Conservation (phyloP, 2,797 vertebrate genomes). For the Calcarius lapponicus region DNA sequence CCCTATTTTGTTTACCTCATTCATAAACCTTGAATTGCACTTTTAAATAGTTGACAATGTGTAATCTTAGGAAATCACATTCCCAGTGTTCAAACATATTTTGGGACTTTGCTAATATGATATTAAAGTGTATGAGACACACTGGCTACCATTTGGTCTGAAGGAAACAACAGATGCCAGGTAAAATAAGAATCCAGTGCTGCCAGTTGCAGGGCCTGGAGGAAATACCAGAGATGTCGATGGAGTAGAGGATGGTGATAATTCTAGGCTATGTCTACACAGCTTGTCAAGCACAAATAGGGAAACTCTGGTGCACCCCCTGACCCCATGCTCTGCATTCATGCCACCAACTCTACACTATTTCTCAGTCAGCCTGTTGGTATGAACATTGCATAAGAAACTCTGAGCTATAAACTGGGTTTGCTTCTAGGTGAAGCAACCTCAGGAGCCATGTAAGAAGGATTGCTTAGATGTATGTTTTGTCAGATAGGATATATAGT, state of each 20-base stretch:
- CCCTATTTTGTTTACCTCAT: background rate
- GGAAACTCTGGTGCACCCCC: constrained; percentile 7
- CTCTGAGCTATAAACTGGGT: background rate
- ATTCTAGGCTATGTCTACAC: constrained; percentile 62
- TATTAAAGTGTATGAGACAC: constrained; percentile 62
- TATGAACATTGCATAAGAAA: constrained; percentile 45
- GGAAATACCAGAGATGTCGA: constrained; percentile 67
- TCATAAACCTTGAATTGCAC: constrained; percentile 1
- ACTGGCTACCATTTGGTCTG: constrained; percentile 63
- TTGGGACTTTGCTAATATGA: constrained; percentile 48
- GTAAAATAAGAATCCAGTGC: constrained; percentile 67
- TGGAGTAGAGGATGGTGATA: constrained; percentile 52
- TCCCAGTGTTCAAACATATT: constrained; percentile 40
- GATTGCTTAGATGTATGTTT: background rate
- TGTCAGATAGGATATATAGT: background rate
- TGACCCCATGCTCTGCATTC: background rate
- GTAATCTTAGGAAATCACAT: constrained; percentile 55
- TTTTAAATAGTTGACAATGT: constrained; percentile 16
- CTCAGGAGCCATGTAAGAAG: background rate
- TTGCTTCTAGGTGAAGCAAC: background rate
- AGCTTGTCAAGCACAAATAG: constrained; percentile 53
- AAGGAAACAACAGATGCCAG: constrained; percentile 69
- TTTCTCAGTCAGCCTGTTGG: background rate
- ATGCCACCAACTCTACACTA: background rate
- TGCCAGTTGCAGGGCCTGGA: constrained; percentile 60